Evolutionary conservation across 35 echinoderm and acorn worm genomes (phyloP), one percentile per base, ranked within the genome.

Genomic region (Amphiura filiformis): DNA sequence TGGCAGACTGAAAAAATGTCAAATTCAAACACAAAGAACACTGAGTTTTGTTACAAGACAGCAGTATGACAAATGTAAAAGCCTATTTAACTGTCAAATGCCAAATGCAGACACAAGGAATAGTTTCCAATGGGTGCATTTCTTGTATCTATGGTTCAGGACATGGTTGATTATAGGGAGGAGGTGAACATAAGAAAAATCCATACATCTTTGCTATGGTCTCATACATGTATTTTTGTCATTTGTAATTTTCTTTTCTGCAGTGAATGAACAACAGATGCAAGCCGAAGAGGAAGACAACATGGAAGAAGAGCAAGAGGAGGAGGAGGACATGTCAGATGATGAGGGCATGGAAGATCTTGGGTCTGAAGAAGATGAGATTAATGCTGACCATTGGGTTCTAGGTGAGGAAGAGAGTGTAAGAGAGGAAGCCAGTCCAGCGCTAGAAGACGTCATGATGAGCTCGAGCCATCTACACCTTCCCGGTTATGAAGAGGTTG

Each of bases 401-500:
- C 26, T 92, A 30, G 57, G 11, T 33, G 52, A 56, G 15, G 75
- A 78, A 75, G 77, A 79, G 88, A 11, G 36, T 33, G 80, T 89
- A 18, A 36, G 14, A 44, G 78, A 88, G 31, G 77, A 92, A 64
- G 86, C 17, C 13, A 93, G 86, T 84, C 91, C 86, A 31, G 39
- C 36, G 1, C 33, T 89, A n/a, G 30, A 83, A 70, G 91, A 93
- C 84, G 91, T 89, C 0, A 40, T 93, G 28, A 89, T 93, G 91
- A 49, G 23, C 18, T 44, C 79, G 9, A 86, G 87, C 37, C 91
- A 93, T 83, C 91, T 93, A 11, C 91, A 93, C 78, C 91, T 93
- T 52, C 91, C 91, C 22, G 91, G 91, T 26, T 89, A 83, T 80
- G 91, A 89, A 35, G 86, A 93, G 34, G 91, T 93, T 4, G 91